Base-by-base conservation (phyloP, 2,113 vertebrate genomes). In the Drymodes brunneopygia region DNA sequence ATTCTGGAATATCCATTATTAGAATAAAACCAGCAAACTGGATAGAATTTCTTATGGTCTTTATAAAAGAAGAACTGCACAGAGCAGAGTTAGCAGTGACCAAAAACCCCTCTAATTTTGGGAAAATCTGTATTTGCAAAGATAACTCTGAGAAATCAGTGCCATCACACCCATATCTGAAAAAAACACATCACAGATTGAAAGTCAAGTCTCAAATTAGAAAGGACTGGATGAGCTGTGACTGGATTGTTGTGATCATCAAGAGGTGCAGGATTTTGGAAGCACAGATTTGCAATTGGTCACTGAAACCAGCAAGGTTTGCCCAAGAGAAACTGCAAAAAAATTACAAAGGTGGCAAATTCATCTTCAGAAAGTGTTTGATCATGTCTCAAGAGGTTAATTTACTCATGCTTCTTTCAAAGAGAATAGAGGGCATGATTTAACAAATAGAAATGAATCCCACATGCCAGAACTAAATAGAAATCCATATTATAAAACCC, bases 71-170 rank as follows among this genome's bases (percentile, higher is more conserved):
- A 8, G 12, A 90, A 20, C 18, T 11, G 20, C 25, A 45, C 1
- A 35, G 48, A 65, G 18, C 66, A 65, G 36, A 21, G 20, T 44
- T 4, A 74, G 27, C 2, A 73, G n/a, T 7, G 35, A 40, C 12
- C 23, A 47, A 40, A 56, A 54, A 0, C 1, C 2, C 5, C 12
- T 7, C 3, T 3, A 15, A 8, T 0, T 44, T 44, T 6, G 24
- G 9, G 24, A 65, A 90, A 80, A 22, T 15, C 27, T 47, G 0
- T 11, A 2, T 36, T 58, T 86, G 27, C 2, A 28, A 61, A 79
- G 25, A 36, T 0, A 27, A 6, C 51, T 40, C 40, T 42, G 48
- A 82, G 56, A 71, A 80, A 67, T 51, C 44, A 36, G 40, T 18
- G 44, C 24, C 29, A 22, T 31, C 51, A 42, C 27, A 56, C 2